phyloP scores from a whole-genome alignment of 2,113 vertebrate species.

The Pseudopipra pipra region DNA sequence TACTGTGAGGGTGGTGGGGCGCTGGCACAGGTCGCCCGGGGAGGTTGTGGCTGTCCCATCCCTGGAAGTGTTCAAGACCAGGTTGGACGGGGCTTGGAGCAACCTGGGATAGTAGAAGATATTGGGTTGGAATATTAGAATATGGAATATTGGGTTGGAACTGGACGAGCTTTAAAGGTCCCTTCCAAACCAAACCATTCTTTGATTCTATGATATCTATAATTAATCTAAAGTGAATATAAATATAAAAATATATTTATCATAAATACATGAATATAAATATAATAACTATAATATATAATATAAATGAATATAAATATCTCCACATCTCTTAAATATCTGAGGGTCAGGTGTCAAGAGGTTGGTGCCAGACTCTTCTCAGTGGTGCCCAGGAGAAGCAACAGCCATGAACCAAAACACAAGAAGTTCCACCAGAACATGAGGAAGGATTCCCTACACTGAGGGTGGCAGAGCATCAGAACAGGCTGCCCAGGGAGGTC shows the following conservation, averaged over 20 bases:
- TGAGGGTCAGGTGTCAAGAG: not conserved
- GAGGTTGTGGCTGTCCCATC: not conserved
- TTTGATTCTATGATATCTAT: not conserved
- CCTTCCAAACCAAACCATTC: not conserved
- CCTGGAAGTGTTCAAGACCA: not conserved
- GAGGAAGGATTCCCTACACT: not conserved
- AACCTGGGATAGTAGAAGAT: not conserved
- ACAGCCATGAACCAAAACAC: not conserved
- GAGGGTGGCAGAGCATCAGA: not conserved
- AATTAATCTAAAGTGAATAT: not conserved
- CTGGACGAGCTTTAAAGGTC: not conserved
- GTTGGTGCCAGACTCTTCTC: not conserved
- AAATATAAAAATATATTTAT: not conserved
- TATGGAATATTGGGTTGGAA: no score
- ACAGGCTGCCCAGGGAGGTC: not conserved
- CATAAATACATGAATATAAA: no score
- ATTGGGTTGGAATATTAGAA: no score
- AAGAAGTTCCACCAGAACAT: accelerated
- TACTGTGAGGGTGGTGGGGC: no score
- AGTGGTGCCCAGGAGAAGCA: not conserved
- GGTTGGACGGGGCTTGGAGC: not conserved
- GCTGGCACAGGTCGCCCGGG: not conserved
- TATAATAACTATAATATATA: no score
- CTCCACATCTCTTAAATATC: not conserved
- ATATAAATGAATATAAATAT: not conserved